phyloP scores from a whole-genome alignment of 2,113 vertebrate genomes.

The Hippocampus barbouri region DNA sequence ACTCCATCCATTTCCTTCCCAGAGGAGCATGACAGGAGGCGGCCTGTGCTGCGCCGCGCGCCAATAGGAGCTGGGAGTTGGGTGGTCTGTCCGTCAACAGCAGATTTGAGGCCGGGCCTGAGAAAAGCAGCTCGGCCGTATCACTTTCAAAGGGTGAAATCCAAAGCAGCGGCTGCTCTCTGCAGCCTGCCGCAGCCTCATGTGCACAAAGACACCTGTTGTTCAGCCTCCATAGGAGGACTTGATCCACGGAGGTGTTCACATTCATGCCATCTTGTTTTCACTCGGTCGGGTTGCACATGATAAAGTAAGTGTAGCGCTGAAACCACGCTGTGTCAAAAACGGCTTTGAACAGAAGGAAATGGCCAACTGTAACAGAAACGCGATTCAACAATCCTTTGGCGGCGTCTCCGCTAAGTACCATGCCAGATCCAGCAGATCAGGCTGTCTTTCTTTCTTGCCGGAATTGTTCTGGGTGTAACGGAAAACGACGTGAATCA shows the following conservation, averaged over 20 bases:
- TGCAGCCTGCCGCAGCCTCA: slow-evolving; percentile 50
- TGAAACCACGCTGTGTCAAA: neutral
- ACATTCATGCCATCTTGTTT: slow-evolving; percentile 50
- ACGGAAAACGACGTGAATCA: too few species aligned
- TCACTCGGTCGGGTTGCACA: slow-evolving; percentile 33
- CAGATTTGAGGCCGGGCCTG: slow-evolving; percentile 74
- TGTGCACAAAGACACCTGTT: slow-evolving; percentile 79
- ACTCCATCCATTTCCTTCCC: slow-evolving; percentile 71
- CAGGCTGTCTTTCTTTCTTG: neutral
- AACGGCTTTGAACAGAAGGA: neutral
- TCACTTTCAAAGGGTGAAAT: slow-evolving; percentile 79
- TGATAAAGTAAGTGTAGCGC: slow-evolving; percentile 18
- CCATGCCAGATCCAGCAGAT: neutral
- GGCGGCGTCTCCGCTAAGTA: neutral
- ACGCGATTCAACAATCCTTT: neutral
- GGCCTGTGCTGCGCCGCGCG: slow-evolving; percentile 57
- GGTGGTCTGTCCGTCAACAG: slow-evolving; percentile 79
- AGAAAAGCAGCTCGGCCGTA: slow-evolving; percentile 76
- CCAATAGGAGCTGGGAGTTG: slow-evolving; percentile 70
- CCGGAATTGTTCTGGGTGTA: too few species aligned
- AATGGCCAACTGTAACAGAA: neutral
- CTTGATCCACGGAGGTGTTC: slow-evolving; percentile 70
- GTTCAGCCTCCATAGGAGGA: slow-evolving; percentile 64
- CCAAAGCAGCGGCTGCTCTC: slow-evolving; percentile 63
- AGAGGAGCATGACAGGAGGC: slow-evolving; percentile 61